Conservation (phyloP, 2,888 invertebrate genomes). For the Isoperla grammatica region DNA sequence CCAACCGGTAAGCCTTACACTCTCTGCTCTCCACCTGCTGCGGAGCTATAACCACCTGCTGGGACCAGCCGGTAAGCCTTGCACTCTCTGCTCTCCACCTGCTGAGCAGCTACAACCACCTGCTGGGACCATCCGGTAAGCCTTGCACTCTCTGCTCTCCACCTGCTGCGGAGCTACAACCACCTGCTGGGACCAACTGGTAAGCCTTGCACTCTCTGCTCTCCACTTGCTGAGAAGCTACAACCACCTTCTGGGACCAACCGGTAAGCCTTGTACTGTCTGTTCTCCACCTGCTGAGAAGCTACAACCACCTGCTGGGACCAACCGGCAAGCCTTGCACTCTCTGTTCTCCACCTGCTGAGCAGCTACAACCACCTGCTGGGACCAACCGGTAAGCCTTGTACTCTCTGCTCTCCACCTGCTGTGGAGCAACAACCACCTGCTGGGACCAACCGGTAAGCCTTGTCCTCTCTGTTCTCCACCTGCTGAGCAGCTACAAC, state of each 20-base stretch:
- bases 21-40: constrained; percentile 59
- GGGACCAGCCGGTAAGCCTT: constrained; percentile 54
- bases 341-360: too few species aligned
- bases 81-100: constrained; percentile 59
- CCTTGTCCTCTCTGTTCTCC: constrained; percentile 52
- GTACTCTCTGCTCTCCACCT: constrained; percentile 59
- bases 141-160: constrained; percentile 59
- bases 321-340: constrained; percentile 56
- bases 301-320: constrained; percentile 59
- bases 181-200: constrained; percentile 58
- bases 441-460: constrained; percentile 56
- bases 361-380: too few species aligned
- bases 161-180: constrained; percentile 60
- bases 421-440: constrained; percentile 60
- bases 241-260: too few species aligned
- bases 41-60: constrained; percentile 62
- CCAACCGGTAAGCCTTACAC: too few species aligned
- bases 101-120: constrained; percentile 60
- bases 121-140: constrained; percentile 56
- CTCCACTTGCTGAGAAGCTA: too few species aligned
- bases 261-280: too few species aligned
- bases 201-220: too few species aligned
- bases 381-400: too few species aligned
- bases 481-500: constrained; percentile 60
- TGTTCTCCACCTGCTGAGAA: constrained; percentile 57